Evolutionary conservation across 2,113 vertebrate species (phyloP).

Genomic region (Notothenia rossii): DNA sequence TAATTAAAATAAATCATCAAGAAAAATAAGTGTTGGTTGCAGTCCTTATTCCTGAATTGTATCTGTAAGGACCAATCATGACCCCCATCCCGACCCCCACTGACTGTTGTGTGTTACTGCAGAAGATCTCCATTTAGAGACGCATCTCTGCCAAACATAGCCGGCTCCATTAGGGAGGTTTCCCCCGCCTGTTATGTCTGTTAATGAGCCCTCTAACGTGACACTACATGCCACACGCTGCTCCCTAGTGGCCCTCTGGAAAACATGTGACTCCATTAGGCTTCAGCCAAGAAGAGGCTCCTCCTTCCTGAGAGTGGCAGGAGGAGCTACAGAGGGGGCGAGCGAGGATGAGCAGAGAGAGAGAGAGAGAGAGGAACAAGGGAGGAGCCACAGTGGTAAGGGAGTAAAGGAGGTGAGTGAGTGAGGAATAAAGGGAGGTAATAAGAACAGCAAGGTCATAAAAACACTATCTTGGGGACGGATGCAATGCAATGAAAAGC

Average conservation of each 20-base stretch:
- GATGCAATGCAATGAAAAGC: constrained; percentile 35
- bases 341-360: constrained; percentile 19
- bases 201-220: constrained; percentile 64
- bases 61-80: neutral
- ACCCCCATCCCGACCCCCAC: neutral
- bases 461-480: constrained; percentile 38
- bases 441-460: constrained; percentile 55
- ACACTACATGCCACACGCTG: constrained; percentile 74
- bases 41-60: neutral
- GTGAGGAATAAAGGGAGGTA: constrained; percentile 11
- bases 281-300: constrained; percentile 21
- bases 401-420: neutral
- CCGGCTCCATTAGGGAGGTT: constrained; percentile 48
- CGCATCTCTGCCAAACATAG: constrained; percentile 22
- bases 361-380: neutral
- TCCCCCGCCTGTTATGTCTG: constrained; percentile 38
- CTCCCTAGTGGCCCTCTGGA: constrained; percentile 77
- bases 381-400: constrained; percentile 25
- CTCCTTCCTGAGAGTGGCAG: constrained; percentile 29
- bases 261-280: constrained; percentile 59
- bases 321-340: constrained; percentile 21
- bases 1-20: neutral
- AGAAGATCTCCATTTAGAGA: constrained; percentile 26
- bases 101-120: constrained; percentile 3
- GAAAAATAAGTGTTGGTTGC: neutral